Evolutionary conservation across 2,888 invertebrate species (phyloP), one percentile per base, ranked within the genome.

Genomic region (Plemyria rubiginata): DNA sequence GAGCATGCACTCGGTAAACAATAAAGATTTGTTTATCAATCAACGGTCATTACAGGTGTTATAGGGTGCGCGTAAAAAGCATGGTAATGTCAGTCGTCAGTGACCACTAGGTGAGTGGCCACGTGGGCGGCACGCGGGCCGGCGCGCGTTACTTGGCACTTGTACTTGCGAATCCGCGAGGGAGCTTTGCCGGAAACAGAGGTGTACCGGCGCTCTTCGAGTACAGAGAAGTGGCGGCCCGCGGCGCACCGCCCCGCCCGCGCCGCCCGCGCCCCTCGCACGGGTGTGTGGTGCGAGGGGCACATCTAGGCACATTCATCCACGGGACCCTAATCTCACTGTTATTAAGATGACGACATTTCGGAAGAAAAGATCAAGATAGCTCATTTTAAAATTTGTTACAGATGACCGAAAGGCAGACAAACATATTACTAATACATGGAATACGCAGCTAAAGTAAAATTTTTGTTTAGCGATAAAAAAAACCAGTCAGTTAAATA

Each of bases 181-280:
- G 82, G 84, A 83, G 90, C 88, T 86, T 85, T 85, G 87, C 91
- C 92, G 91, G 92, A 91, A 92, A 90, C 90, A 87, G 92, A 90
- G 90, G 91, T 90, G 89, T 89, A 87, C 88, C 90, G 89, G 90
- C 86, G 89, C 91, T 90, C 92, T 88, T 88, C 88, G 90, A 89
- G 90, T 80, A 89, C 90, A 90, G 91, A 88, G 90, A 86, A 90
- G 90, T 89, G 88, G 88, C 90, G 87, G 88, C 85, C 87, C 88
- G 89, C 88, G 88, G 88, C 87, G 84, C 84, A 80, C 79, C 83
- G 76, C 78, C 81, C 81, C 78, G 75, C 81, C 79, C 80, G 77
- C 81, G 76, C 78, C 70, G 72, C 77, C 75, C 78, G 76, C 76
- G 71, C 78, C 82, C 82, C 83, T 76, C 80, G 70, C 76, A 71